Percentiles rank a stretch among this genome's conserved stretches.
phyloP scores from a whole-genome alignment of 2,113 vertebrate species.

The Poicephalus meyeri region DNA sequence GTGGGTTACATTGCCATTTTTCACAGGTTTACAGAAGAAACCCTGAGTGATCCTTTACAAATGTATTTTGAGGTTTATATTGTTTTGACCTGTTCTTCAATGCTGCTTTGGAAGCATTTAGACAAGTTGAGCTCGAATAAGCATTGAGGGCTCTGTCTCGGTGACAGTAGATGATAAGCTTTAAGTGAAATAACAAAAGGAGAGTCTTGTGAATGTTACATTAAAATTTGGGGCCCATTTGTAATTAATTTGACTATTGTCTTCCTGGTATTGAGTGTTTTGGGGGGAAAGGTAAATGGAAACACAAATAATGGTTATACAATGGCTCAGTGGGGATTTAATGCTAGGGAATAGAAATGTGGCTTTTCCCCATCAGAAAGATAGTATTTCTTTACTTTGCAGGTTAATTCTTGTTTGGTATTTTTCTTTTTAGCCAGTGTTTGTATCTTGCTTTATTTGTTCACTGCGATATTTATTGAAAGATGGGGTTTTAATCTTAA shows the following conservation, averaged over 20 bases:
- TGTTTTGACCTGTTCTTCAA: background rate
- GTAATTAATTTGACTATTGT: background rate
- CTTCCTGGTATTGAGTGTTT: background rate
- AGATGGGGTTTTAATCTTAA: background rate
- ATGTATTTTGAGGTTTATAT: background rate
- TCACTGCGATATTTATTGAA: background rate
- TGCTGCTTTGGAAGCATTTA: background rate
- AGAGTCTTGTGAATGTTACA: background rate
- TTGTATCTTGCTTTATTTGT: background rate
- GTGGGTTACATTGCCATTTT: background rate
- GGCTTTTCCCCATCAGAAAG: background rate
- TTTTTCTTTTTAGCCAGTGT: background rate
- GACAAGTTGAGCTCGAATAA: background rate
- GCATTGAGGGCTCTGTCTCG: background rate
- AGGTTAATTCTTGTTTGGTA: background rate
- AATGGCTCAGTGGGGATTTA: rapidly evolving
- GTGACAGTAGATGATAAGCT: background rate
- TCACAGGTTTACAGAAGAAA: background rate
- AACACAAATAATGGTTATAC: background rate
- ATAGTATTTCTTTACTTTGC: background rate
- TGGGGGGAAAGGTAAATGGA: background rate
- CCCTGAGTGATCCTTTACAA: background rate
- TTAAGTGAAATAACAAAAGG: background rate
- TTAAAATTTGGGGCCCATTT: background rate
- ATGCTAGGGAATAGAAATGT: background rate